phyloP scores from a whole-genome alignment of 2,113 vertebrate species.

The Pseudopodoces humilis region DNA sequence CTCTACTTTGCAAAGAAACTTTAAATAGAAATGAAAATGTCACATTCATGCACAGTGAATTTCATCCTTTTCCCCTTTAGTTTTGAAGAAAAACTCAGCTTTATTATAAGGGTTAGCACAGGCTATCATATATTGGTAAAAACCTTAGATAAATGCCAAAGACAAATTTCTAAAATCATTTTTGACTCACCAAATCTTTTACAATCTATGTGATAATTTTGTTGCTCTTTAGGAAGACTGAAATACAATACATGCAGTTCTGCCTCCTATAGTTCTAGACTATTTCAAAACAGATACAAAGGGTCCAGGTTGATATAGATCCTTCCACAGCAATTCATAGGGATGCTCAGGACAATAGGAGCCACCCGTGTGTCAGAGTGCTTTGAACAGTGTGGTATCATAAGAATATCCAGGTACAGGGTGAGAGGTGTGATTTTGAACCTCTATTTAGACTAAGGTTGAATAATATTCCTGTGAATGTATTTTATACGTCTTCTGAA shows the following conservation, averaged over 20 bases:
- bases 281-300: background rate
- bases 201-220: background rate
- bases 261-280: background rate
- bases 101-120: background rate
- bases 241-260: background rate
- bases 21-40: slow-evolving; percentile 58
- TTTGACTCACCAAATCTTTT: background rate
- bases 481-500: background rate
- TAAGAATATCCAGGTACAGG: background rate
- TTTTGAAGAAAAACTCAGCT: background rate
- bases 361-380: background rate
- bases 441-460: background rate
- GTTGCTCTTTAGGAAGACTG: background rate
- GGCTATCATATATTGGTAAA: background rate
- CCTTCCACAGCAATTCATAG: background rate
- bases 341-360: background rate
- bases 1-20: slow-evolving; percentile 5
- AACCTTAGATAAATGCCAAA: slow-evolving; percentile 17
- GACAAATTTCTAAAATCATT: background rate
- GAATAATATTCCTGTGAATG: background rate
- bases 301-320: background rate
- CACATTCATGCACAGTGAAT: background rate
- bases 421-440: background rate
- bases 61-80: background rate
- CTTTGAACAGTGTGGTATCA: background rate